Evolutionary conservation across 2,888 invertebrate genomes (phyloP), one percentile per base, ranked within the genome.

Genomic region (Muscina levida): DNA sequence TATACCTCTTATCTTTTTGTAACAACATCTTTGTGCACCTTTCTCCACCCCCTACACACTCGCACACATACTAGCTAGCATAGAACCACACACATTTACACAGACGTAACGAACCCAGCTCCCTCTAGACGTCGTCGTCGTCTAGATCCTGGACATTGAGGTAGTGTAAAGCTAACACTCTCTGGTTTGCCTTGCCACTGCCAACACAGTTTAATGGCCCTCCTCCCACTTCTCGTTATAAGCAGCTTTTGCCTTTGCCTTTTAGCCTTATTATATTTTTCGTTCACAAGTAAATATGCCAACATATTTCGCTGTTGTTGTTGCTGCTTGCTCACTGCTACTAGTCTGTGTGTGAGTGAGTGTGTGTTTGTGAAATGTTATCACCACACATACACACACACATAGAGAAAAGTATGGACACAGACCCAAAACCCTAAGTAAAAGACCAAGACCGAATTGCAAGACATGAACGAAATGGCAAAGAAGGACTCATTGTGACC

Each of bases 401-500:
- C 62, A 48, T 19, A 57, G 42, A 48, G 37, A 68, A 42, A 19
- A 8, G 44, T 2, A 6, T 19, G 51, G 17, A 22, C 53, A 10
- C 46, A 66, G 17, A 13, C 24, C 56, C 48, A 56, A 53, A 77
- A 62, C 62, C 72, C 71, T 72, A 81, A 81, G 81, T 77, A 81
- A 53, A 81, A 81, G 74, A 77, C 81, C 72, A 81, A 81, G 81
- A 81, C 77, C 77, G 72, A 75, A 68, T 62, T 59, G 42, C 77
- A 81, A 81, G 81, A 81, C 81, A 76, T 72, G 31, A 65, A 19
- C 42, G 70, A 68, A 39, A 53, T 13, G 39, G 76, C 57, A 53
- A 77, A 77, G 81, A 81, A 77, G 81, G 81, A 81, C 81, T 81
- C 81, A 77, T 72, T 81, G 81, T 81, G 81, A 57, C 81, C 77